phyloP scores from a whole-genome alignment of 2,888 invertebrate species.

The Caenorhabditis angaria region DNA sequence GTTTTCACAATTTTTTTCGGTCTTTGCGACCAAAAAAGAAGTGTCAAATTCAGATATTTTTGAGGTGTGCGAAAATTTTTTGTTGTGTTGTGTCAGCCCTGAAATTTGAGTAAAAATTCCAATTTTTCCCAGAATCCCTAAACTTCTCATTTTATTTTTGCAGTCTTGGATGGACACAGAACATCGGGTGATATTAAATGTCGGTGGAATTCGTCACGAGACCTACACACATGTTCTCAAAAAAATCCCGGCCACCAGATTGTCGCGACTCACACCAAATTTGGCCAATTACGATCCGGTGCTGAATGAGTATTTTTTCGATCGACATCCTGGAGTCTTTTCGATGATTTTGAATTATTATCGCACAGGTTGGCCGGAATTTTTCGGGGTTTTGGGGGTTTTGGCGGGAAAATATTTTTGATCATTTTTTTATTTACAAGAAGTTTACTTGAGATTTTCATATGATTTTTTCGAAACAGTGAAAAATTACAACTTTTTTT shows the following conservation, averaged over 20 bases:
- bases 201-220: conserved; percentile 86
- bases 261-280: conserved; percentile 83
- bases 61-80: no score
- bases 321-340: conserved; percentile 89
- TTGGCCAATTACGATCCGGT: conserved; percentile 98
- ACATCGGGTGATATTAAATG: conserved; percentile 89
- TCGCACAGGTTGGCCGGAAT: conserved; percentile 69
- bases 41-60: no score
- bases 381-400: not conserved
- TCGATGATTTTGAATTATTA: conserved; percentile 93
- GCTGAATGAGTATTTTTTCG: conserved; percentile 99
- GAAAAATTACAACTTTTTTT: no score
- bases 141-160: conserved; percentile 33
- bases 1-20: no score
- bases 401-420: no score
- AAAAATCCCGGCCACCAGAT: conserved; percentile 87
- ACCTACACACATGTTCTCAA: conserved; percentile 79
- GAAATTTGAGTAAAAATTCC: no score
- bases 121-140: no score
- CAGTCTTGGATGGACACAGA: conserved; percentile 80
- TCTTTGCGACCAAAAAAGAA: no score
- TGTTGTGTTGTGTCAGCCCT: no score
- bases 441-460: no score
- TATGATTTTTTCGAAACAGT: no score
- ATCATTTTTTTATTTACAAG: no score